A percentile compares a stretch with the other conserved stretches of the same genome.
These are phyloP conservation scores for Hirundo rustica DNA, from an alignment of 2,797 vertebrate genomes.

Conservation along the genomic window DNA sequence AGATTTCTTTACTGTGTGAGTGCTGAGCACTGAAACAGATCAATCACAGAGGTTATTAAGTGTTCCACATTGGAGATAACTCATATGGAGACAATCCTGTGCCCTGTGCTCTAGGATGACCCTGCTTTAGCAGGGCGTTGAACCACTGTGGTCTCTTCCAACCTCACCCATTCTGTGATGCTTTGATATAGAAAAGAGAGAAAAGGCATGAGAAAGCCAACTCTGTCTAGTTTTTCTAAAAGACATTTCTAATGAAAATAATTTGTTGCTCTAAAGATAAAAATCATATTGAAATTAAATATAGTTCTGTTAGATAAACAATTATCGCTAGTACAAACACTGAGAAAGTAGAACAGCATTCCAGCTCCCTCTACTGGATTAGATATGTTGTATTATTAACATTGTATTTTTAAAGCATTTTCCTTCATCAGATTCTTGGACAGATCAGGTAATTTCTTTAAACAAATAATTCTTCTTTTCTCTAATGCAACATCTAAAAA, in stretches of 20 bases:
- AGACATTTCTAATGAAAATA: neutral
- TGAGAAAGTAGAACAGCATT: neutral
- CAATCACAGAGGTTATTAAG: neutral
- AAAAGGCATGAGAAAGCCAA: neutral
- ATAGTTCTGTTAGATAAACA: neutral
- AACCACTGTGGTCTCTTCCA: neutral
- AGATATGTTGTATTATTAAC: neutral
- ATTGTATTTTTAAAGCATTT: neutral
- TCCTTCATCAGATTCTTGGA: neutral
- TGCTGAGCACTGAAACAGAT: neutral
- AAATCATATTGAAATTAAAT: neutral
- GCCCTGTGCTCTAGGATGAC: neutral
- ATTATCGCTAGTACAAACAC: neutral
- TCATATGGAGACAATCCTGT: neutral
- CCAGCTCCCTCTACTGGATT: constrained; percentile 62
- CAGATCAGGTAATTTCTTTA: neutral
- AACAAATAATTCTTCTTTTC: neutral
- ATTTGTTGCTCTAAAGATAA: neutral
- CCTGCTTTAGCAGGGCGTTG: neutral
- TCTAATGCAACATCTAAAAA: neutral
- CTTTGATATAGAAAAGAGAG: neutral
- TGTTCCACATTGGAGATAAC: neutral
- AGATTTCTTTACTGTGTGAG: neutral
- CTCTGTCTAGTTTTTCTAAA: neutral
- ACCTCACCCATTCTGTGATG: neutral